A percentile compares a stretch with the other conserved stretches of the same genome.
These are phyloP conservation scores for Pseudopleuronectes americanus DNA, from an alignment of 2,797 vertebrate genomes.

Conservation along the genomic window DNA sequence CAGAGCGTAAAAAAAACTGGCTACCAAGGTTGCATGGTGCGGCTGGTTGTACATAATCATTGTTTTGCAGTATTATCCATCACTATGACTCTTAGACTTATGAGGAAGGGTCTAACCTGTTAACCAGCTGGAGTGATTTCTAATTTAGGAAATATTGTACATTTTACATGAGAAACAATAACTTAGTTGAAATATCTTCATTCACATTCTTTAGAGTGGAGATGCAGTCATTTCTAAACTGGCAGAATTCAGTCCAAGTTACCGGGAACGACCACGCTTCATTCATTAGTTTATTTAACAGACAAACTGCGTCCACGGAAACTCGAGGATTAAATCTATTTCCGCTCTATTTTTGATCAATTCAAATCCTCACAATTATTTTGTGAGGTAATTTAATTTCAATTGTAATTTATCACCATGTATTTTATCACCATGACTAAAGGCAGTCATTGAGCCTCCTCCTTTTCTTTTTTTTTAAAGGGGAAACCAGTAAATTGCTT, in stretches of 20 bases:
- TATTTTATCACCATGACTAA: background rate
- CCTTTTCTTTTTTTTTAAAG: background rate
- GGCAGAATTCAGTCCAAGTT: background rate
- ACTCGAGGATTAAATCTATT: background rate
- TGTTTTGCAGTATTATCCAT: background rate
- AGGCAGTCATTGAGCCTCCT: background rate
- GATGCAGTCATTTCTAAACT: background rate
- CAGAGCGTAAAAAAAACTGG: background rate
- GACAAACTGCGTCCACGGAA: background rate
- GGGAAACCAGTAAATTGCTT: background rate
- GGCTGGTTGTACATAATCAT: background rate
- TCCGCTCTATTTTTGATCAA: background rate
- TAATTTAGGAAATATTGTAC: background rate
- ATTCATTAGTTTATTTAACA: constrained; percentile 4
- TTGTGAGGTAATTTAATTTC: background rate
- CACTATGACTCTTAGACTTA: background rate
- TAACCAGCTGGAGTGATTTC: background rate
- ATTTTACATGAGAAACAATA: too few species aligned
- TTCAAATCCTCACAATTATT: constrained; percentile 1
- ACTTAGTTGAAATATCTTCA: background rate
- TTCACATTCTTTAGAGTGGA: background rate
- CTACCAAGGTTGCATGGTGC: background rate
- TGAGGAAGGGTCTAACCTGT: background rate
- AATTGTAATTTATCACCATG: background rate
- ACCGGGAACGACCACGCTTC: background rate